Evolutionary conservation across 1,140 invertebrate genomes (phyloP).

Genomic region (Leptinotarsa defecta): DNA sequence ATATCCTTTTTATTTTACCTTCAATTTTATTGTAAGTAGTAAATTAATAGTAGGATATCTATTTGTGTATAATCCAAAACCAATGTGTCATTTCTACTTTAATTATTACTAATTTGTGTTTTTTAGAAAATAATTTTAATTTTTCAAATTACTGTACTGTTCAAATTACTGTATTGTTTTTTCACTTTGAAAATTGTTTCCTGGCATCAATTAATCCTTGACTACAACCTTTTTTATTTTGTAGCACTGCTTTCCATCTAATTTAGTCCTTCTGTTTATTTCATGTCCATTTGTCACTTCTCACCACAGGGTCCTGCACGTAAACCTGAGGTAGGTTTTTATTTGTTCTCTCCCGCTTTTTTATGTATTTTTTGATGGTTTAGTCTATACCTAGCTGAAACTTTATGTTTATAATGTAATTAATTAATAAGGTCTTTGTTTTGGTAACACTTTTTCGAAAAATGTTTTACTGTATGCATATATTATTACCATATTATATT

Average conservation of each 20-base stretch:
- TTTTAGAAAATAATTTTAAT: too few species aligned
- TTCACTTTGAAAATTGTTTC: constrained; percentile 24
- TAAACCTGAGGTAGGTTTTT: constrained; percentile 78
- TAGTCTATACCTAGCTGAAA: neutral
- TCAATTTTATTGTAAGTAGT: too few species aligned
- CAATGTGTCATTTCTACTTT: too few species aligned
- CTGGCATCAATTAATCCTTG: constrained; percentile 30
- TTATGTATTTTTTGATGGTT: neutral
- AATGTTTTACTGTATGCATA: neutral
- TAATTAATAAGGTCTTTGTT: neutral
- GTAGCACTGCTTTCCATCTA: constrained; percentile 48
- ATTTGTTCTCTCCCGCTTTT: constrained; percentile 21
- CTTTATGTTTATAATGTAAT: neutral
- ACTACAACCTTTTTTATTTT: constrained; percentile 34
- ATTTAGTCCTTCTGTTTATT: constrained; percentile 55
- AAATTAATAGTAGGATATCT: too few species aligned
- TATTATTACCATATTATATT: neutral
- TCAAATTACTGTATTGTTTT: constrained; percentile 8
- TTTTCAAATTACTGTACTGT: too few species aligned
- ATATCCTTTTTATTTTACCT: too few species aligned
- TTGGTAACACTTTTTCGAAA: neutral
- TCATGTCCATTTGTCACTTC: constrained; percentile 55
- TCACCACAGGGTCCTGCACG: constrained; percentile 67
- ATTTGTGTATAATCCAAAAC: too few species aligned
- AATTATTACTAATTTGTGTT: too few species aligned